Evolutionary conservation across 30 jellyfish, hydroid and myxozoan genomes (phyloP).

Genomic region (Pseudorhiza aurosa): DNA sequence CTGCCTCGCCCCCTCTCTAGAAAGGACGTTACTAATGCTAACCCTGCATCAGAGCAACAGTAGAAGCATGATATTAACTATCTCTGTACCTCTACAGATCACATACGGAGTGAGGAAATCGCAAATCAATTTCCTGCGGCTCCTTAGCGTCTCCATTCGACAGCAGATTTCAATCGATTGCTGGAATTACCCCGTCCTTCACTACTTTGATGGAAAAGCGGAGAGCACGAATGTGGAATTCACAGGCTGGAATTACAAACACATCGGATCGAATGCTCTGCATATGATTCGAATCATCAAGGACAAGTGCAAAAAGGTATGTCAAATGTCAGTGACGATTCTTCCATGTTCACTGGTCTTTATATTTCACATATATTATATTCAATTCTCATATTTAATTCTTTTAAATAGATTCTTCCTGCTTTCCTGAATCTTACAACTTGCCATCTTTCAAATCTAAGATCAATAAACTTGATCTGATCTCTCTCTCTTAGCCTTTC

Average conservation of each 20-base stretch:
- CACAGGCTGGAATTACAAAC: slow-evolving; percentile 84
- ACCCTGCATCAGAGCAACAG: too few relatives aligned
- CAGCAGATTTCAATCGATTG: slow-evolving; percentile 70
- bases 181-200: slow-evolving; percentile 21
- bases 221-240: slow-evolving; percentile 45
- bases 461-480: too few relatives aligned
- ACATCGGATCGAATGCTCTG: slow-evolving; percentile 52
- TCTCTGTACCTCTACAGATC: slow-evolving; percentile 59
- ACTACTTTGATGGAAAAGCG: slow-evolving; percentile 35
- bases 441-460: too few relatives aligned
- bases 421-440: too few relatives aligned
- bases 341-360: too few relatives aligned
- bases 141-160: slow-evolving; percentile 68
- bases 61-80: too few relatives aligned
- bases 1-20: too few relatives aligned
- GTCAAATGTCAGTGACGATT: background rate
- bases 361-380: background rate
- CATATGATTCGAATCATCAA: slow-evolving; percentile 48
- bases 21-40: too few relatives aligned
- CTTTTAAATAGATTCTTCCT: too few relatives aligned
- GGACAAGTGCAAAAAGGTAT: slow-evolving; percentile 78
- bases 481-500: too few relatives aligned
- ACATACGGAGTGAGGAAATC: slow-evolving; percentile 76
- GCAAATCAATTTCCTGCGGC: slow-evolving; percentile 84
- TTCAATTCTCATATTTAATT: background rate